These are phyloP conservation scores for Camponotus fellah DNA, from an alignment of 2,888 invertebrate species.

Conservation along the genomic window DNA sequence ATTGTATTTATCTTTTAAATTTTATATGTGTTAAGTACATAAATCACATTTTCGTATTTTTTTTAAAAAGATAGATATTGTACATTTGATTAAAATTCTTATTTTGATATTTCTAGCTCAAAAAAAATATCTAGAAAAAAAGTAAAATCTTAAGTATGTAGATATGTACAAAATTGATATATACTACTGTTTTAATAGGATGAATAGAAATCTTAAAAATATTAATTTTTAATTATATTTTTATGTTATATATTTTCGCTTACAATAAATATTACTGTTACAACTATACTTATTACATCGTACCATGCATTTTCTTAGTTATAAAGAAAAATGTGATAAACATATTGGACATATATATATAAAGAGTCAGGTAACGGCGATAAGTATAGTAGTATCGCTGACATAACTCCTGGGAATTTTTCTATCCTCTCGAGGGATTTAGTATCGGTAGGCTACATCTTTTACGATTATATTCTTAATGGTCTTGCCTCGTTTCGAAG, in stretches of 20 bases:
- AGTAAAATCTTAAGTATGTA: conserved; percentile 9
- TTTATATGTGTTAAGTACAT: not conserved
- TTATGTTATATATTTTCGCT: not conserved
- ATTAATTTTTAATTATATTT: not conserved
- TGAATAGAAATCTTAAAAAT: not conserved
- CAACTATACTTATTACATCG: conserved; percentile 8
- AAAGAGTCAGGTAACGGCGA: conserved; percentile 55
- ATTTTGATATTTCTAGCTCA: not conserved
- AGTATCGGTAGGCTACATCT: conserved; percentile 56
- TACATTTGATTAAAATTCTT: not conserved
- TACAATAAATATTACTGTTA: not conserved
- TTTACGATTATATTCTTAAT: conserved; percentile 69
- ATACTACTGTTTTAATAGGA: not conserved
- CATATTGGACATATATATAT: conserved; percentile 45
- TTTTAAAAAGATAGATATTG: not conserved
- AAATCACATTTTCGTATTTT: not conserved
- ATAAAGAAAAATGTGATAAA: conserved; percentile 55
- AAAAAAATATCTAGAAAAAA: not conserved
- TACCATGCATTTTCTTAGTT: not conserved
- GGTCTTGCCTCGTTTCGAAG: conserved; percentile 18
- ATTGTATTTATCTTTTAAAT: conserved; percentile 10
- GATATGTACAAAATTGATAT: not conserved
- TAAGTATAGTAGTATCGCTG: conserved; percentile 60
- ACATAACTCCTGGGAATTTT: conserved; percentile 51
- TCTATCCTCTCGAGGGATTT: conserved; percentile 42